Conservation (phyloP, 2,888 invertebrate species). For the Mimas tiliae region DNA sequence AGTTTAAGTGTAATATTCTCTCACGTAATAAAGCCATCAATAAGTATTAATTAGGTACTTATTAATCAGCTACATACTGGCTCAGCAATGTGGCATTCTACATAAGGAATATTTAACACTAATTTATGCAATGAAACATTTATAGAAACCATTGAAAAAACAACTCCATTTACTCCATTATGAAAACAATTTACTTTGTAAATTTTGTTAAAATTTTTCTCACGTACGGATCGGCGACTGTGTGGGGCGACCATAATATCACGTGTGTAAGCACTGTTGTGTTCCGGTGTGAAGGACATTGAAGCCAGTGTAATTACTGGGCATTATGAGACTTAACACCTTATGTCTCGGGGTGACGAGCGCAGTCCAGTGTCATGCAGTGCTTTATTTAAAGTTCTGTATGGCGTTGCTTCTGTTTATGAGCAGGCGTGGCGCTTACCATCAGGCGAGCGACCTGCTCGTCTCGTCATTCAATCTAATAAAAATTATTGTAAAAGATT, state of each 20-base stretch:
- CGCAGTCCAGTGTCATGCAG: no score
- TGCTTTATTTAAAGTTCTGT: no score
- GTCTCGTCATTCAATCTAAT: no score
- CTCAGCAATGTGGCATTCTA: conserved; percentile 15
- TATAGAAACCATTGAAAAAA: conserved; percentile 13
- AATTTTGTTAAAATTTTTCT: conserved; percentile 34
- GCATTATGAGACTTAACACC: no score
- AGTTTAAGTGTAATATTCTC: background rate
- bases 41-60: conserved; percentile 16
- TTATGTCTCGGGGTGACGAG: no score
- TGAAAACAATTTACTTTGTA: conserved; percentile 27
- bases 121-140: conserved; percentile 21
- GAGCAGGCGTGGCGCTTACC: no score
- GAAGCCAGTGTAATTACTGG: no score
- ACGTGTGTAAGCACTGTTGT: no score
- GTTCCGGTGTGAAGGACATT: no score
- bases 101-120: conserved; percentile 23
- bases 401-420: no score
- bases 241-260: conserved; percentile 9
- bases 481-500: background rate
- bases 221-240: conserved; percentile 26
- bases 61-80: conserved; percentile 21
- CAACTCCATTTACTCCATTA: background rate
- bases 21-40: conserved; percentile 25
- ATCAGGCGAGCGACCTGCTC: no score